A percentile compares a stretch with the other conserved stretches of the same genome.
Evolutionary conservation across 2,888 invertebrate species (phyloP).

Genomic region (Hirtodrosophila cameraria): DNA sequence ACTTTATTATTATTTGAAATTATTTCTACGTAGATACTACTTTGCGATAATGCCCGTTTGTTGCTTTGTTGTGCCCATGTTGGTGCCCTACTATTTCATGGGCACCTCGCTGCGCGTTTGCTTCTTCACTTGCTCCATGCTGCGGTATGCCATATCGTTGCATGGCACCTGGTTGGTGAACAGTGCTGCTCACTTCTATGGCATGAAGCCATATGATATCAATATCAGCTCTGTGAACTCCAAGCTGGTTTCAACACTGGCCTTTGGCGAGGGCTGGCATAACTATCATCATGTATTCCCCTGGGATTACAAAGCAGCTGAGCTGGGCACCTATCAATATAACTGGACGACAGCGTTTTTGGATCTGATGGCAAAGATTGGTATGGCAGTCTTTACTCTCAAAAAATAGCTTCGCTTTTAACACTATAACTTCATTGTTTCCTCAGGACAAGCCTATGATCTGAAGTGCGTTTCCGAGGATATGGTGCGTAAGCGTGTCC

Average conservation of each 20-base stretch:
- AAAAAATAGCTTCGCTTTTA: too few relatives aligned
- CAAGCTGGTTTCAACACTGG: conserved; percentile 87
- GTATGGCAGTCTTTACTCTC: conserved; percentile 85
- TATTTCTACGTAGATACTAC: conserved; percentile 85
- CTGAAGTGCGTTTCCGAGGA: conserved; percentile 90
- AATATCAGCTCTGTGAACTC: conserved; percentile 90
- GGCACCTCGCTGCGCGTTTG: conserved; percentile 89
- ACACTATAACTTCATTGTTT: background rate
- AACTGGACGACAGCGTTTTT: conserved; percentile 88
- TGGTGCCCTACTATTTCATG: conserved; percentile 91
- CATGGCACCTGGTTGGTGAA: conserved; percentile 97
- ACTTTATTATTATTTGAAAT: background rate
- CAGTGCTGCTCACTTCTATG: conserved; percentile 96
- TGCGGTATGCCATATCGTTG: conserved; percentile 91
- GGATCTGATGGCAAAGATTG: conserved; percentile 89
- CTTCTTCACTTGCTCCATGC: conserved; percentile 90
- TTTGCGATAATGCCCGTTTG: conserved; percentile 89
- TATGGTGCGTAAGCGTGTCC: conserved; percentile 88
- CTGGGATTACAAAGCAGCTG: conserved; percentile 91
- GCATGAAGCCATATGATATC: conserved; percentile 94
- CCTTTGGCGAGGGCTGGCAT: conserved; percentile 93
- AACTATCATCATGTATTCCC: conserved; percentile 96
- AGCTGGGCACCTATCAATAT: conserved; percentile 88
- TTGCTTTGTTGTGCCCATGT: conserved; percentile 92
- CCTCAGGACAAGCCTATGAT: conserved; percentile 92